A percentile compares a stretch with the other conserved stretches of the same genome.
phyloP scores from a whole-genome alignment of 2,888 invertebrate species.

The Troglohyphantes excavatus region DNA sequence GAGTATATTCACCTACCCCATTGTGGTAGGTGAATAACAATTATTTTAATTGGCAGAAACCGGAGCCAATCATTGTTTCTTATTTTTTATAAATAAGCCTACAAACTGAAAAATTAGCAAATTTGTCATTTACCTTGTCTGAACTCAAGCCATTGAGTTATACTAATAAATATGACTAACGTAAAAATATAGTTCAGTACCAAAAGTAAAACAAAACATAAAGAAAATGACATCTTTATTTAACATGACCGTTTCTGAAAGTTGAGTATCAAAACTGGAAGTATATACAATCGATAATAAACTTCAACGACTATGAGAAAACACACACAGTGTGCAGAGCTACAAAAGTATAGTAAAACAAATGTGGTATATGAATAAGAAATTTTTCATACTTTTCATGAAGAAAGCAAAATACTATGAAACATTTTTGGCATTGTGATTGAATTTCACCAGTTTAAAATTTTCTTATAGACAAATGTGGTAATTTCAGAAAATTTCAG shows the following conservation, averaged over 20 bases:
- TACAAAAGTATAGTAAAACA: constrained; percentile 43
- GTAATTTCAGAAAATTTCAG: background rate
- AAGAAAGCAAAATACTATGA: constrained; percentile 2
- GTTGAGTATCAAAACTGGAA: constrained; percentile 76
- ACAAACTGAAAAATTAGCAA: too few species aligned
- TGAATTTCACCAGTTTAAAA: background rate
- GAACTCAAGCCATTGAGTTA: too few species aligned
- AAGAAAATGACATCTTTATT: constrained; percentile 66
- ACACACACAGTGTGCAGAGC: constrained; percentile 78
- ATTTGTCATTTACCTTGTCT: too few species aligned
- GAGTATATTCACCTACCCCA: too few species aligned
- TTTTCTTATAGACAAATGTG: background rate
- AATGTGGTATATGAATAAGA: background rate
- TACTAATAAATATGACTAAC: too few species aligned
- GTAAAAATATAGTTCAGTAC: too few species aligned
- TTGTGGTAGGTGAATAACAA: too few species aligned
- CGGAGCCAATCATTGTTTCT: too few species aligned
- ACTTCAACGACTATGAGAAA: constrained; percentile 63
- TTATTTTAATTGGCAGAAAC: too few species aligned
- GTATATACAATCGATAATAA: constrained; percentile 74
- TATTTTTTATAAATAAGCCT: too few species aligned
- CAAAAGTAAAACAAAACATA: constrained; percentile 8
- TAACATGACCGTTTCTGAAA: constrained; percentile 51
- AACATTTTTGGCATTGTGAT: constrained; percentile 26
- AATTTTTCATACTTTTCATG: background rate